phyloP scores from a whole-genome alignment of 2,888 invertebrate genomes.

The Stenolophus ochropezus region DNA sequence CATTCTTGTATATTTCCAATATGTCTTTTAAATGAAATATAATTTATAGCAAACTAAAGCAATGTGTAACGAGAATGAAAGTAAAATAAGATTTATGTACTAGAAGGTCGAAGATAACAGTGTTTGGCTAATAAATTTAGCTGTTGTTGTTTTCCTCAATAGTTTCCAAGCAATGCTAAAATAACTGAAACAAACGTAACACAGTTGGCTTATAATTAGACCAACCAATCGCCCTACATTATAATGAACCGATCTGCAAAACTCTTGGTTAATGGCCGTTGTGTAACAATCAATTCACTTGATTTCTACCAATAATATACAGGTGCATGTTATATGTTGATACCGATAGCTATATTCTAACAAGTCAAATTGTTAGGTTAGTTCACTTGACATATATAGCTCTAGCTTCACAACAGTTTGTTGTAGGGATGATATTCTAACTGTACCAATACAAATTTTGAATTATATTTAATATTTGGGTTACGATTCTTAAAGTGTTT shows the following conservation, averaged over 20 bases:
- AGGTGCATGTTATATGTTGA: too few species aligned
- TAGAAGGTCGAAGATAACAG: constrained; percentile 6
- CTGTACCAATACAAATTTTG: too few species aligned
- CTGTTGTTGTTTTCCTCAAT: not conserved
- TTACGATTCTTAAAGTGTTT: too few species aligned
- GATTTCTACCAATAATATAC: not conserved
- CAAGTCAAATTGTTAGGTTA: too few species aligned
- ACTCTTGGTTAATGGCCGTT: not conserved
- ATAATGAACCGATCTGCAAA: not conserved
- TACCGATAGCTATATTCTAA: too few species aligned
- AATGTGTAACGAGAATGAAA: not conserved
- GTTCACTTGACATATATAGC: too few species aligned
- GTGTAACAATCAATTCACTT: not conserved
- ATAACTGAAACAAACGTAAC: not conserved
- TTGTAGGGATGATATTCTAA: too few species aligned
- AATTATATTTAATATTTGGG: too few species aligned
- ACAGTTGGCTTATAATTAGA: not conserved
- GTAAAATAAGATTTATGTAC: not conserved
- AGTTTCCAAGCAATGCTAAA: not conserved
- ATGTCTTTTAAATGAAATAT: too few species aligned
- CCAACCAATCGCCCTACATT: not conserved
- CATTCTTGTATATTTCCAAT: too few species aligned
- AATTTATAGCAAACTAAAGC: too few species aligned
- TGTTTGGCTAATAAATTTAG: constrained; percentile 2
- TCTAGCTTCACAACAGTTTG: too few species aligned